phyloP scores from a whole-genome alignment of 1,140 invertebrate genomes.

The Diplogasteroides magnus region DNA sequence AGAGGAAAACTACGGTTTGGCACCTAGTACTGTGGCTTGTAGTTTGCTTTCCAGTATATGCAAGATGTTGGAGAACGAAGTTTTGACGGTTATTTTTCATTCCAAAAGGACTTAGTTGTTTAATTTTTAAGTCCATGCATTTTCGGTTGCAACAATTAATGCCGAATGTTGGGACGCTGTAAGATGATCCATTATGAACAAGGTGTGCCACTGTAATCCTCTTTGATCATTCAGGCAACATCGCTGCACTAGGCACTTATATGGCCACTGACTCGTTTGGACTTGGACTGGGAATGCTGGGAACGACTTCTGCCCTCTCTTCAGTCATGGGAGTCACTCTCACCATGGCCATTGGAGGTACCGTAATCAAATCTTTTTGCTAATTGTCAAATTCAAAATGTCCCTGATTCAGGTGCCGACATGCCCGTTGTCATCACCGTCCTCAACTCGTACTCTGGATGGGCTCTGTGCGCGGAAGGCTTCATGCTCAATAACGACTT shows the following conservation, averaged over 20 bases:
- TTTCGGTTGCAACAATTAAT: too few species aligned
- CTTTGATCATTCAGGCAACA: constrained; percentile 63
- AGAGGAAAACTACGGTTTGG: constrained; percentile 58
- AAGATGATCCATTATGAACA: too few species aligned
- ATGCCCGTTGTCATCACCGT: constrained; percentile 91
- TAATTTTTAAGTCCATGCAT: too few species aligned
- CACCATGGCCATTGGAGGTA: constrained; percentile 80
- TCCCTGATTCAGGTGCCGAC: constrained; percentile 66
- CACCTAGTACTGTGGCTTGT: too few species aligned
- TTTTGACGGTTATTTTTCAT: too few species aligned
- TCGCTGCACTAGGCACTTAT: constrained; percentile 69
- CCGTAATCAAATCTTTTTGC: neutral
- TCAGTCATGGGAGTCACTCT: constrained; percentile 74
- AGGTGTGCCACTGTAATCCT: too few species aligned
- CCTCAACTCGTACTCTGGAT: constrained; percentile 74
- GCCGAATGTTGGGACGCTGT: too few species aligned
- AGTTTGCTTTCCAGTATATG: too few species aligned
- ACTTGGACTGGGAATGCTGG: constrained; percentile 67
- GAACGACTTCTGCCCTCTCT: constrained; percentile 69
- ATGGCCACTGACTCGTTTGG: constrained; percentile 63
- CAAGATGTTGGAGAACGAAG: too few species aligned
- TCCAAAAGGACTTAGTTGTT: too few species aligned
- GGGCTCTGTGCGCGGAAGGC: constrained; percentile 81
- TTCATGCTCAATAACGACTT: constrained; percentile 88
- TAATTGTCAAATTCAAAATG: neutral